Evolutionary conservation across 37 sponge, comb jelly and placozoan genomes (phyloP).

Genomic region (Beroe ovata): DNA sequence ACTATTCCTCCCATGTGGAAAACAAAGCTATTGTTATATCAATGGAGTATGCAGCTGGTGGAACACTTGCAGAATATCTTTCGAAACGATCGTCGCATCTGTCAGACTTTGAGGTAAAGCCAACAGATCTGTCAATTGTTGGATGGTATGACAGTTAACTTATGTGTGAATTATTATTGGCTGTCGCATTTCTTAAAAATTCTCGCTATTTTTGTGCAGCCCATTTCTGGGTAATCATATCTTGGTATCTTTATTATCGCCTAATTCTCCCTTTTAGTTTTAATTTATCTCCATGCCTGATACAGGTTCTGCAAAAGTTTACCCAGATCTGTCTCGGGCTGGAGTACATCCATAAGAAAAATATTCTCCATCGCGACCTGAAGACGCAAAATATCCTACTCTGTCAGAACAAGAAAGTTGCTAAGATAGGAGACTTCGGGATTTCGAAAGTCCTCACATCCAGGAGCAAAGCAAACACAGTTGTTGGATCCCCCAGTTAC

Average conservation of each 20-base stretch:
- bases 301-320: constrained; percentile 51
- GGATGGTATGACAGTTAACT: too few species aligned
- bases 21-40: constrained; percentile 15
- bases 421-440: constrained; percentile 59
- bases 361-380: constrained; percentile 50
- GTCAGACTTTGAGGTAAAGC: constrained; percentile 24
- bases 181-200: too few species aligned
- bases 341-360: constrained; percentile 54
- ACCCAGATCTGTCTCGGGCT: constrained; percentile 44
- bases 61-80: constrained; percentile 47
- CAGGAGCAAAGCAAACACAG: constrained; percentile 47
- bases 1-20: constrained; percentile 38
- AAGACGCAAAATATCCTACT: constrained; percentile 57
- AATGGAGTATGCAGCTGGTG: constrained; percentile 61
- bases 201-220: too few species aligned
- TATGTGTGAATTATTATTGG: too few species aligned
- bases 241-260: too few species aligned
- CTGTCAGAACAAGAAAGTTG: constrained; percentile 4
- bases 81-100: neutral
- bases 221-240: too few species aligned
- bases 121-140: too few species aligned
- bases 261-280: too few species aligned
- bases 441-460: constrained; percentile 49
- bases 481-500: constrained; percentile 61
- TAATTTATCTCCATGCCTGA: too few species aligned